Percentiles rank a stretch among this genome's conserved stretches.
These are phyloP conservation scores for Steatocranus sp. DNA, from an alignment of 2,797 vertebrate genomes.

Conservation along the genomic window DNA sequence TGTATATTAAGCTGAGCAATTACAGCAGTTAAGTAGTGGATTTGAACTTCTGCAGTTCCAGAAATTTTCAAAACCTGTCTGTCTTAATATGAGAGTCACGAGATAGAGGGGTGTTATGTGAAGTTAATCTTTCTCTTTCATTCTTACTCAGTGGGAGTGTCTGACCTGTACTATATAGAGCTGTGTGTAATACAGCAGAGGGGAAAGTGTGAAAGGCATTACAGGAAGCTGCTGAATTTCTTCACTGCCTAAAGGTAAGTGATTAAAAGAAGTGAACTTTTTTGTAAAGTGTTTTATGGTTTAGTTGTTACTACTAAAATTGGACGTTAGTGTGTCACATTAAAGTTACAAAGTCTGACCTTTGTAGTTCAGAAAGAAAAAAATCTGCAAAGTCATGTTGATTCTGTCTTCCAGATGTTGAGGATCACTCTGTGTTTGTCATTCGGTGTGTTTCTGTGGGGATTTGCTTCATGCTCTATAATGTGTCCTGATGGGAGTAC, in stretches of 20 bases:
- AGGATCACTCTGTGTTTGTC: conserved; percentile 32
- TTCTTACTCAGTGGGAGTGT: conserved; percentile 5
- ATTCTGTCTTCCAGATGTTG: conserved; percentile 67
- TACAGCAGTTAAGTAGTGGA: neutral
- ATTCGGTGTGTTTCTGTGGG: neutral
- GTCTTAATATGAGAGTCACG: neutral
- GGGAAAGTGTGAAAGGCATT: neutral
- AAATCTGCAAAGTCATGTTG: neutral
- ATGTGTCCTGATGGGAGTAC: conserved; percentile 44
- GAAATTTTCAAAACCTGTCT: neutral
- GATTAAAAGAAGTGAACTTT: neutral
- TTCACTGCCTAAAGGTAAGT: conserved; percentile 39
- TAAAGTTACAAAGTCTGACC: neutral
- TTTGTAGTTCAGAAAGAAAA: neutral
- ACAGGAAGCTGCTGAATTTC: neutral
- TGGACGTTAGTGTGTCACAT: neutral
- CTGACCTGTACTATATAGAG: neutral
- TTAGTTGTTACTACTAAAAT: no score
- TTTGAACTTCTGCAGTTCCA: neutral
- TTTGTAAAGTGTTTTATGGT: neutral
- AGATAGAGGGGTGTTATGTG: neutral
- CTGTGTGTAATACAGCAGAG: neutral
- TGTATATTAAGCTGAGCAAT: neutral
- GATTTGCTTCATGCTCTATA: neutral
- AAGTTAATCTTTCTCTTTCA: neutral